phyloP scores from a whole-genome alignment of 2,113 vertebrate genomes.

The Rallus limicola region DNA sequence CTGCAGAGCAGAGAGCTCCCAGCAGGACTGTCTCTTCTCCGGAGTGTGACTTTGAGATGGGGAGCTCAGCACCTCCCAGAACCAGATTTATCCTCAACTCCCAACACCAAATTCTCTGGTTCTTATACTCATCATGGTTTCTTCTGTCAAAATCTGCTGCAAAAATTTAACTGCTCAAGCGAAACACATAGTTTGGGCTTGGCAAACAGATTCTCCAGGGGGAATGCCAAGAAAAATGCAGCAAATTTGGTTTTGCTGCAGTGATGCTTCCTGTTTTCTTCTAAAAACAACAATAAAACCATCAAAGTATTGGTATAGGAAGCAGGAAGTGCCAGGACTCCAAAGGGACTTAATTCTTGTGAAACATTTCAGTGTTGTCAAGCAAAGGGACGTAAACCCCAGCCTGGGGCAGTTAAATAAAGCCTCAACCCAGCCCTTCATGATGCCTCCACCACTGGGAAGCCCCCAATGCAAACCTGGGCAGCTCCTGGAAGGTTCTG shows the following conservation, averaged over 20 bases:
- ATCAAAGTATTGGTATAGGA: not conserved
- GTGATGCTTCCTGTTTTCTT: not conserved
- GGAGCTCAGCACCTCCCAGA: not conserved
- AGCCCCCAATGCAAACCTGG: rapidly evolving
- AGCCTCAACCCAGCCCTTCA: not conserved
- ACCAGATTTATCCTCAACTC: not conserved
- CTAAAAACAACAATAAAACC: not conserved
- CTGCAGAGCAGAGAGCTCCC: not conserved
- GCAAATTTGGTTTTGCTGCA: rapidly evolving
- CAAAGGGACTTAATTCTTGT: not conserved
- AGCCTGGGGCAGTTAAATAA: not conserved
- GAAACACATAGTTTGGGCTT: rapidly evolving
- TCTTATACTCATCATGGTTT: rapidly evolving
- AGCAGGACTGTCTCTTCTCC: not conserved
- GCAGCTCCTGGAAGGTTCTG: not conserved
- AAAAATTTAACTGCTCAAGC: not conserved
- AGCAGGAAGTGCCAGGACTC: not conserved
- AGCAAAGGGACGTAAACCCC: not conserved
- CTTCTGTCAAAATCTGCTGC: not conserved
- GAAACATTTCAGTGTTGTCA: not conserved
- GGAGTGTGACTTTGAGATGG: not conserved
- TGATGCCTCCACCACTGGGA: not conserved
- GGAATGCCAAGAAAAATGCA: not conserved
- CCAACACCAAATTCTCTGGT: not conserved
- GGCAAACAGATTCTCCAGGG: not conserved